phyloP scores from a whole-genome alignment of 2,888 invertebrate genomes.

The Quadriops clusia region DNA sequence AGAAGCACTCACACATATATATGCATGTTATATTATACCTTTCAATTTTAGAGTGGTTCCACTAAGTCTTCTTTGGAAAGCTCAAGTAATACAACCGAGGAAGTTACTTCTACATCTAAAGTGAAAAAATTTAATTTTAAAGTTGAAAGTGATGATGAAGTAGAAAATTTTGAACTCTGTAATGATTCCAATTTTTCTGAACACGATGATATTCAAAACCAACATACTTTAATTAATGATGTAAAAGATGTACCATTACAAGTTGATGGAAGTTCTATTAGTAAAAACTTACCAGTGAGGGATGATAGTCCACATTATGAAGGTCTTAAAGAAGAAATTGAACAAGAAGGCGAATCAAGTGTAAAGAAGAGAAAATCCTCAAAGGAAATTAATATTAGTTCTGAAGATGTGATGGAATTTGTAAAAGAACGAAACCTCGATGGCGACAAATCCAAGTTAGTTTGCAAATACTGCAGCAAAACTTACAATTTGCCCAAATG shows the following conservation, averaged over 20 bases:
- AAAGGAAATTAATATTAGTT: neutral
- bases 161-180: constrained; percentile 2
- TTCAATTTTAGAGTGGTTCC: no score
- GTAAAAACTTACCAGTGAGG: constrained; percentile 7
- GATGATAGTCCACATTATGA: neutral
- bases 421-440: constrained; percentile 16
- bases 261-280: constrained; percentile 3
- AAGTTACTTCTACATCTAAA: no score
- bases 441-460: constrained; percentile 7
- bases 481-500: constrained; percentile 21
- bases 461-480: constrained; percentile 24
- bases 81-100: no score
- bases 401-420: constrained; percentile 15
- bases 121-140: no score
- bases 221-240: neutral
- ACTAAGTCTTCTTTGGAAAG: no score
- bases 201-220: neutral
- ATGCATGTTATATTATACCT: no score
- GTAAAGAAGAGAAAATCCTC: neutral
- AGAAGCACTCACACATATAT: no score
- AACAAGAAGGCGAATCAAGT: constrained; percentile 1
- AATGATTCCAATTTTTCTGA: neutral
- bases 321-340: neutral
- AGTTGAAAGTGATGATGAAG: constrained; percentile 2
- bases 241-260: neutral